phyloP scores from a whole-genome alignment of 2,888 invertebrate species.

The Drosophila vallismaia region DNA sequence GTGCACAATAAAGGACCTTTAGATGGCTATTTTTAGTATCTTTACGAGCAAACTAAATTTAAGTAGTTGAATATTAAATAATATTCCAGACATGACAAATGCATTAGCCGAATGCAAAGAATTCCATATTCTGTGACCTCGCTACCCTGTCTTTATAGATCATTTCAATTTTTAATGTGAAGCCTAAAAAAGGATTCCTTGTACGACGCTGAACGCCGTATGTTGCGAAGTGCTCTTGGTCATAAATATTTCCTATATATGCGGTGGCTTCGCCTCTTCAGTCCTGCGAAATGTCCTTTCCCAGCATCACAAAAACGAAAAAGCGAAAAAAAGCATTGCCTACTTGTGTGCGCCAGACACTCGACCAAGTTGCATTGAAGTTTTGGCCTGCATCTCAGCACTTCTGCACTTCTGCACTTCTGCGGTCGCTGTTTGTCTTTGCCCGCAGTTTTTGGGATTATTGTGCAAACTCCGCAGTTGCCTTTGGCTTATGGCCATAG shows the following conservation, averaged over 20 bases:
- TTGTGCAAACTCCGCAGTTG: conserved; percentile 54
- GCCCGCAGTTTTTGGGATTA: conserved; percentile 52
- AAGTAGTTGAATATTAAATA: conserved; percentile 6
- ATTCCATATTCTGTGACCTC: conserved; percentile 22
- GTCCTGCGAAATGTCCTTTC: conserved; percentile 15
- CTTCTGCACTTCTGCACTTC: not conserved
- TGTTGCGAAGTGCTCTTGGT: conserved; percentile 23
- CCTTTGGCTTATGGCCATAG: conserved; percentile 29
- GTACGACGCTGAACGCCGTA: not conserved
- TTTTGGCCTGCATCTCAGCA: conserved; percentile 32
- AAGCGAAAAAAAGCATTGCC: conserved; percentile 50
- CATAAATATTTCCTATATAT: conserved; percentile 36
- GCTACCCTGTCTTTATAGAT: conserved; percentile 16
- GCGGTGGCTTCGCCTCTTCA: not conserved
- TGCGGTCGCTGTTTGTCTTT: conserved; percentile 43
- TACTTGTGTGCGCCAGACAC: conserved; percentile 57
- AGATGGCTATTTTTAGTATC: too few relatives aligned
- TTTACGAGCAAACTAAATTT: not conserved
- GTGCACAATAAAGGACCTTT: too few relatives aligned
- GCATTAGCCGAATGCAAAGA: conserved; percentile 9
- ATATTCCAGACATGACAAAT: conserved; percentile 7
- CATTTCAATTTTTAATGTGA: conserved; percentile 36
- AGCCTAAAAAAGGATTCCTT: conserved; percentile 24
- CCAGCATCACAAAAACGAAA: not conserved
- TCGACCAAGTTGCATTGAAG: conserved; percentile 41